Evolutionary conservation across 2,888 invertebrate genomes (phyloP), one percentile per base, ranked within the genome.

Genomic region (Oscheius onirici): DNA sequence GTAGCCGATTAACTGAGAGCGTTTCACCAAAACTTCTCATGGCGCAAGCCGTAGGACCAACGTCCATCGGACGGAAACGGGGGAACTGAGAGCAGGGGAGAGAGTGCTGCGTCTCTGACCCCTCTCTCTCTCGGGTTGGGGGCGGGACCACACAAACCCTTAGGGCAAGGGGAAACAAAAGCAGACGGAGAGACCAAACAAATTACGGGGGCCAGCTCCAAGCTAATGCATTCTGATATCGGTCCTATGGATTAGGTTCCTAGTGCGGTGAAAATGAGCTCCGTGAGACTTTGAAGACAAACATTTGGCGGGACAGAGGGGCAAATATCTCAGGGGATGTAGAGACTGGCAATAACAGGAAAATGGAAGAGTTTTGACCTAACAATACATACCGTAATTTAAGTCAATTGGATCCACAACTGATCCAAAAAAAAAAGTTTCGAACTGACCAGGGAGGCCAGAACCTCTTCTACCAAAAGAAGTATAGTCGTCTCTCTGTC

Each of bases 11-110:
- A 17, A 70, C 70, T 10, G 70, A 70, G 20, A 69, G 54, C 17
- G 69, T 51, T n/a, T 69, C 69, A 11, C 58, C 69, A 44, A 69
- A 69, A 24, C 58, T 43, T 46, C 69, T 58, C 69, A 69, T 69
- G n/a, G 58, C 54, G 13, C 43, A 44, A n/a, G 69, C 44, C 28
- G 60, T 51, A 28, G 63, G 49, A n/a, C 46, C 63, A 46, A 63
- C 46, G 63, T 63, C 63, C 63, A 63, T 63, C 63, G 63, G 17
- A 17, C 34, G 49, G 49, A 17, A 22, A 49, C 49, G 15, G 34
- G 34, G 8, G 34, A 34, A 34, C 34, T 34, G 34, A 34, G 34
- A 34, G 34, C n/a, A 34, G 34, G 34, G 8, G 34, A 34, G 34
- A 34, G 5, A 6, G 34, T 5, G 46, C 54, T 28, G 63, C 63